These are phyloP conservation scores for Dreissena polymorpha DNA, from an alignment of 1,140 invertebrate species.

Conservation along the genomic window DNA sequence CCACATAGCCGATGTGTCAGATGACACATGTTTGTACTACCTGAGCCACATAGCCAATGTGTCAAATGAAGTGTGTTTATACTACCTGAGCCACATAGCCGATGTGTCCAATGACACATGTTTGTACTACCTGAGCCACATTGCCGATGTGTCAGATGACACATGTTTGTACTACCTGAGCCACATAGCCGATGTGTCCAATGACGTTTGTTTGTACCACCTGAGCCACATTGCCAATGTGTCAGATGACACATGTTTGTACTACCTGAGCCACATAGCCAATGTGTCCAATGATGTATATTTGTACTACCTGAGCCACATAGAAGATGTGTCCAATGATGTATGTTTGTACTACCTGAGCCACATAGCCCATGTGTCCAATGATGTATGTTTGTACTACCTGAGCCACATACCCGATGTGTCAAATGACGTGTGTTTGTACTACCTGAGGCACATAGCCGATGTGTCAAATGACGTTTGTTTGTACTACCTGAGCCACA, in stretches of 20 bases:
- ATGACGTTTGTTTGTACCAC: slow-evolving; percentile 67
- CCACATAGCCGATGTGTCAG: slow-evolving; percentile 67
- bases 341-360: too few relatives aligned
- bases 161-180: too few relatives aligned
- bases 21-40: slow-evolving; percentile 66
- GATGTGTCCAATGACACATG: slow-evolving; percentile 65
- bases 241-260: slow-evolving; percentile 66
- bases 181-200: slow-evolving; percentile 67
- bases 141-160: slow-evolving; percentile 66
- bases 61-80: slow-evolving; percentile 67
- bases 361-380: slow-evolving; percentile 67
- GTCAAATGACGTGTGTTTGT: slow-evolving; percentile 66
- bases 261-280: too few relatives aligned
- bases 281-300: slow-evolving; percentile 66
- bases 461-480: slow-evolving; percentile 65
- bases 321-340: slow-evolving; percentile 67
- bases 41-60: slow-evolving; percentile 68
- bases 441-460: too few relatives aligned
- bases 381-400: slow-evolving; percentile 66
- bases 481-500: too few relatives aligned
- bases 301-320: too few relatives aligned
- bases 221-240: slow-evolving; percentile 67
- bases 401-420: slow-evolving; percentile 68
- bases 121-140: too few relatives aligned
- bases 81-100: too few relatives aligned